Percentiles rank a stretch among this genome's conserved stretches.
phyloP scores from a whole-genome alignment of 2,113 vertebrate species.

The Neolamprologus devosi region DNA sequence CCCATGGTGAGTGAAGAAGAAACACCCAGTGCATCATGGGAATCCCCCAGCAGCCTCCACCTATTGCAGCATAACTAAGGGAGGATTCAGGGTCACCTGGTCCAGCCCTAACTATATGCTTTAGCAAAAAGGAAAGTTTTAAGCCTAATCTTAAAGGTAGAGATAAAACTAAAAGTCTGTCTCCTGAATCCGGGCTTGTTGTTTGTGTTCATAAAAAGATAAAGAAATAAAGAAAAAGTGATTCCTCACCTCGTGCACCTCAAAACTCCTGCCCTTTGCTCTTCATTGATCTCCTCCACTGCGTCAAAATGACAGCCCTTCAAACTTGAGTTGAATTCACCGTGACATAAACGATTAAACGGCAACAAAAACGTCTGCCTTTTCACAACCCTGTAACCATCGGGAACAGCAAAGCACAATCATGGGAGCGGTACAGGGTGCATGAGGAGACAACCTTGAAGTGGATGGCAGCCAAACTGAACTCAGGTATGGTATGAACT shows the following conservation, averaged over 20 bases:
- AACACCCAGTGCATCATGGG: neutral
- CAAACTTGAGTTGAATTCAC: neutral
- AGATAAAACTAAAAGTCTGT: neutral
- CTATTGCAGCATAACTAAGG: neutral
- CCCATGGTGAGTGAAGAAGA: neutral
- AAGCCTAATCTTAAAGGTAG: fast-evolving
- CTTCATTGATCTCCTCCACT: neutral
- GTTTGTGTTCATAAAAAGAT: neutral
- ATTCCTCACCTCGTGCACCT: neutral
- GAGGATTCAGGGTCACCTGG: neutral
- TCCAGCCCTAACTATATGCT: neutral
- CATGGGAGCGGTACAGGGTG: neutral
- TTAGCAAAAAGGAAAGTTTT: neutral
- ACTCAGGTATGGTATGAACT: neutral
- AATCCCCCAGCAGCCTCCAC: fast-evolving
- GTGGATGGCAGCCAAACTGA: neutral
- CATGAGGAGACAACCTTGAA: neutral
- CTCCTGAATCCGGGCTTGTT: neutral
- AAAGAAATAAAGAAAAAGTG: neutral
- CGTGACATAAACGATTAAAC: neutral
- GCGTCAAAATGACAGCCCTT: neutral
- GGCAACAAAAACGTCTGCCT: neutral
- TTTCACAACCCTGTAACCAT: neutral
- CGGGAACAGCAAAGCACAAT: neutral
- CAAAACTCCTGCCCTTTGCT: neutral